Percentiles rank a stretch among this genome's conserved stretches.
Evolutionary conservation across 2,888 invertebrate genomes (phyloP).

Genomic region (Sphaerophoria rueppellii): DNA sequence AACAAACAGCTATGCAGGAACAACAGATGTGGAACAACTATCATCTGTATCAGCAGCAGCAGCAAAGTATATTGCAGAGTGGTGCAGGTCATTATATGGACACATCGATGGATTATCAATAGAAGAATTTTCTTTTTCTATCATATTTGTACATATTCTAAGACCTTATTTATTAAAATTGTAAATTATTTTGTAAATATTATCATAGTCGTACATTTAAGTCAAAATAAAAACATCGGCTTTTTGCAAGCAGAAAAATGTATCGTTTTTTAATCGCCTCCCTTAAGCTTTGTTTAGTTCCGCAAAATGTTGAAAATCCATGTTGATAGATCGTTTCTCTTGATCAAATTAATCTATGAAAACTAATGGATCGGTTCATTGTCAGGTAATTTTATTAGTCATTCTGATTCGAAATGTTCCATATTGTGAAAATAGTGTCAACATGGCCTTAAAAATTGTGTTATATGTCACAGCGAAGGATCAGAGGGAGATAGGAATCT

Average conservation of each 20-base stretch:
- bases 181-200: neutral
- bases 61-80: conserved; percentile 30
- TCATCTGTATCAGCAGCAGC: conserved; percentile 47
- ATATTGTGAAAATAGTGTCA: too few relatives aligned
- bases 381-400: too few relatives aligned
- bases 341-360: too few relatives aligned
- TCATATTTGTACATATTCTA: neutral
- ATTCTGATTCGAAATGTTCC: too few relatives aligned
- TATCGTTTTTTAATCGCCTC: too few relatives aligned
- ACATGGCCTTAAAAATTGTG: too few relatives aligned
- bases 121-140: neutral
- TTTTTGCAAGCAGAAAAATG: neutral
- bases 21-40: conserved; percentile 58
- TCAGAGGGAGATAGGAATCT: too few relatives aligned
- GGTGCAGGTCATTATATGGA: conserved; percentile 30
- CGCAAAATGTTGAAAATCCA: too few relatives aligned
- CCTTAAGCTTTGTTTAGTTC: too few relatives aligned
- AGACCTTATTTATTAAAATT: conserved; percentile 1
- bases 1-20: conserved; percentile 54
- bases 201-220: neutral
- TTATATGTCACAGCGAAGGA: too few relatives aligned
- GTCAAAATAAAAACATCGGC: neutral
- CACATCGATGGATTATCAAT: conserved; percentile 34
- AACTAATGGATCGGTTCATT: too few relatives aligned
- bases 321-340: too few relatives aligned